A percentile compares a stretch with the other conserved stretches of the same genome.
phyloP scores from a whole-genome alignment of 2,797 vertebrate genomes.

The Scolopax rusticola region DNA sequence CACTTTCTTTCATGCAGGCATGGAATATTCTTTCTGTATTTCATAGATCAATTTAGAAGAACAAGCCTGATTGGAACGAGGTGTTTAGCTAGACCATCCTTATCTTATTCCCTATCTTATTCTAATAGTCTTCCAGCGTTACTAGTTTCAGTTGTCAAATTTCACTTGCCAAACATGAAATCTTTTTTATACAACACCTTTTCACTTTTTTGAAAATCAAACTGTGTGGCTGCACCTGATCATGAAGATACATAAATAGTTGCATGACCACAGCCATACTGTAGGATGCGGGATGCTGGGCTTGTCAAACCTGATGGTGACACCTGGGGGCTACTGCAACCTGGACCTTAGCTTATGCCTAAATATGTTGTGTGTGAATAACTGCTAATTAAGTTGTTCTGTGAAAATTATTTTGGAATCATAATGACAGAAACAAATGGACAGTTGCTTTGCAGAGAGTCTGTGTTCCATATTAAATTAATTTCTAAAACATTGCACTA shows the following conservation, averaged over 20 bases:
- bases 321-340: neutral
- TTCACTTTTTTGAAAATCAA: neutral
- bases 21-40: neutral
- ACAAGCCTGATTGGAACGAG: neutral
- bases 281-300: fast-evolving
- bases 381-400: neutral
- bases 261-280: neutral
- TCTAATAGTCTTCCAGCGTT: neutral
- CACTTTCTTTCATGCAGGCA: neutral
- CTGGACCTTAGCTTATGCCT: neutral
- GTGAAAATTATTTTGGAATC: neutral
- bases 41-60: neutral
- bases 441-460: neutral
- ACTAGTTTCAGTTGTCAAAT: neutral
- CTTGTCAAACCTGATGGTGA: slow-evolving; percentile 7
- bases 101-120: neutral
- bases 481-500: neutral
- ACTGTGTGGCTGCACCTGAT: neutral
- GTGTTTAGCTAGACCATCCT: neutral
- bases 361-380: neutral
- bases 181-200: neutral
- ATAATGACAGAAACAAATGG: neutral
- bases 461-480: neutral
- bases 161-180: neutral
- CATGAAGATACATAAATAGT: neutral